Conservation (phyloP, 2,797 vertebrate species). For the Hoplostethus mediterraneus region DNA sequence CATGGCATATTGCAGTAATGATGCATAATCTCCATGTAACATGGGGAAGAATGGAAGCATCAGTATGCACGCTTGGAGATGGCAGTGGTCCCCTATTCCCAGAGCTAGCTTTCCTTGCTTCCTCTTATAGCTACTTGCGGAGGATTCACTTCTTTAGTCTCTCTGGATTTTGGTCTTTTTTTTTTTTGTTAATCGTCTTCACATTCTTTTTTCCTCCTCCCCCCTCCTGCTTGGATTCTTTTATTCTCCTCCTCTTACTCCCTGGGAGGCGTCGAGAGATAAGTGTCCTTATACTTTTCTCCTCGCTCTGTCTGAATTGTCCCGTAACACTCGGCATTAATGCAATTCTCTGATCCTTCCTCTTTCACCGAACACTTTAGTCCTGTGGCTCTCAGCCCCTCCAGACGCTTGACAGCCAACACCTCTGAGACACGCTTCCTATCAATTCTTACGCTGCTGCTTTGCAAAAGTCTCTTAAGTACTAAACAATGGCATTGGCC, state of each 20-base stretch:
- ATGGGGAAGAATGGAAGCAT: conserved; percentile 16
- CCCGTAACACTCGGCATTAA: conserved; percentile 36
- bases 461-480: conserved; percentile 6
- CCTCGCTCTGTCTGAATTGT: conserved; percentile 18
- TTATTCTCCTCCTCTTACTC: conserved; percentile 24
- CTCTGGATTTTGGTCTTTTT: conserved; percentile 14
- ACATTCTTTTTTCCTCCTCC: background rate
- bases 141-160: conserved; percentile 33
- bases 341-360: conserved; percentile 23
- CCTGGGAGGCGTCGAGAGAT: conserved; percentile 20
- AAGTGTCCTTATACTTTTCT: conserved; percentile 15
- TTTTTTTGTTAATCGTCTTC: conserved; percentile 14
- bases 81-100: conserved; percentile 26
- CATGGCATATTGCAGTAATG: background rate
- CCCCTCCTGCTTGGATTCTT: conserved; percentile 10
- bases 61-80: conserved; percentile 41
- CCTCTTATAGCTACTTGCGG: conserved; percentile 6
- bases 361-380: conserved; percentile 12
- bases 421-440: background rate
- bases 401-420: conserved; percentile 22
- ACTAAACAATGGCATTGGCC: background rate
- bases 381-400: conserved; percentile 10
- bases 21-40: conserved; percentile 8
- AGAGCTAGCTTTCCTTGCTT: conserved; percentile 16
- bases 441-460: conserved; percentile 2